Conservation (phyloP, 2,113 vertebrate species). For the Melanerpes aurifrons region DNA sequence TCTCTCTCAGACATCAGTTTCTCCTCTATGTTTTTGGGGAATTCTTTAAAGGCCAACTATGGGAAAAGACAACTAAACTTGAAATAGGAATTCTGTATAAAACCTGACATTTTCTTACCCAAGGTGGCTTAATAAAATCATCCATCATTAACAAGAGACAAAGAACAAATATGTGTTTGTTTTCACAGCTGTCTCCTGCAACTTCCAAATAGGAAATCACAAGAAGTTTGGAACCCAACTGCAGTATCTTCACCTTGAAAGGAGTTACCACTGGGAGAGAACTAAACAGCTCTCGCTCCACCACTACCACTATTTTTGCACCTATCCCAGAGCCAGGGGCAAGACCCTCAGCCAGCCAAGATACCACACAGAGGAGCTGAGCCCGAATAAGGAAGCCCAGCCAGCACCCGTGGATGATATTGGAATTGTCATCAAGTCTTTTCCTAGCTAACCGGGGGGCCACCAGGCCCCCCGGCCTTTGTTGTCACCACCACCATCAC, state of each 20-base stretch:
- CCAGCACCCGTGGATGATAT: too few relatives aligned
- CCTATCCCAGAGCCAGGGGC: too few relatives aligned
- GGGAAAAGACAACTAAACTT: neutral
- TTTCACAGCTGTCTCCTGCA: neutral
- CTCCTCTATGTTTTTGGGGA: neutral
- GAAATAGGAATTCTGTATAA: neutral
- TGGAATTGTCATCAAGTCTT: too few relatives aligned
- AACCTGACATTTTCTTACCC: neutral
- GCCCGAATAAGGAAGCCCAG: too few relatives aligned
- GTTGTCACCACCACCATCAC: too few relatives aligned
- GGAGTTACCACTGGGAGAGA: neutral
- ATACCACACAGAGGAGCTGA: too few relatives aligned
- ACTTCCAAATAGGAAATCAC: neutral
- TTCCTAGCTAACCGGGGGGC: too few relatives aligned
- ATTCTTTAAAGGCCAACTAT: neutral
- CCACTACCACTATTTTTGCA: too few relatives aligned
- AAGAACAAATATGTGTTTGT: neutral
- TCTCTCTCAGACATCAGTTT: neutral
- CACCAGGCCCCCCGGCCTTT: too few relatives aligned
- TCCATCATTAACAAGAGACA: neutral
- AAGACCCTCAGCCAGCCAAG: too few relatives aligned
- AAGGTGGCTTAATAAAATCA: neutral
- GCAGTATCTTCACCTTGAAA: neutral
- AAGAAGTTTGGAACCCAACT: neutral
- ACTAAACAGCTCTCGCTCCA: neutral